Evolutionary conservation across 2,888 invertebrate genomes (phyloP), one percentile per base, ranked within the genome.

Genomic region (Hypsopygia costalis): DNA sequence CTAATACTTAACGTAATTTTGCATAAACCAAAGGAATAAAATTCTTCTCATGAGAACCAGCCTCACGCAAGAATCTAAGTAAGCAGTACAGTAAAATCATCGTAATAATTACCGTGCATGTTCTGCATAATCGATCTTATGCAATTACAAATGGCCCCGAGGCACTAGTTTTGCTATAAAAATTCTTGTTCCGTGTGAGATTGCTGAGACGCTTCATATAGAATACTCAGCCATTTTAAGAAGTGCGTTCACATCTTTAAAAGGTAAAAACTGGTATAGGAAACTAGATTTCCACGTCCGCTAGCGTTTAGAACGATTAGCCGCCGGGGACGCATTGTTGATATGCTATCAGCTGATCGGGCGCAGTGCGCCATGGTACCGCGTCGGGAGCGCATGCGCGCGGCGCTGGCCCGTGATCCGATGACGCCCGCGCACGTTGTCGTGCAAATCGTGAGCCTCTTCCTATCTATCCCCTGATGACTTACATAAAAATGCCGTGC

Each of bases 291-390:
- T 83, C 66, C 77, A 74, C 72, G 74, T 72, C 69, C 62, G 61
- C 60, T 58, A 63, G 69, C 70, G 80, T 69, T 86, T 82, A 83
- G 83, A 81, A 70, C 70, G 81, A 83, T 83, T 85, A 80, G 78
- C 63, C 63, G 68, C 62, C 62, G 75, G 78, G 69, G 72, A 70
- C 62, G 79, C 71, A 74, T 82, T 82, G 86, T 82, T 86, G 87
- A 87, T 87, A 87, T 62, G 68, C 71, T 85, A 83, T 86, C 88
- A 87, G 87, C 85, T 86, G 85, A 69, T 80, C 66, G 72, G 58
- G 68, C 78, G 77, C 87, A 87, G 88, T 87, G 72, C 76, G 82
- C 76, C 69, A 81, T 82, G 81, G 81, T 73, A 72, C 64, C 75
- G 81, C 87, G 86, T 62, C 61, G 72, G 51, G 77, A 69, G 71